These are phyloP conservation scores for Limnephilus lunatus DNA, from an alignment of 2,888 invertebrate species.

Conservation along the genomic window DNA sequence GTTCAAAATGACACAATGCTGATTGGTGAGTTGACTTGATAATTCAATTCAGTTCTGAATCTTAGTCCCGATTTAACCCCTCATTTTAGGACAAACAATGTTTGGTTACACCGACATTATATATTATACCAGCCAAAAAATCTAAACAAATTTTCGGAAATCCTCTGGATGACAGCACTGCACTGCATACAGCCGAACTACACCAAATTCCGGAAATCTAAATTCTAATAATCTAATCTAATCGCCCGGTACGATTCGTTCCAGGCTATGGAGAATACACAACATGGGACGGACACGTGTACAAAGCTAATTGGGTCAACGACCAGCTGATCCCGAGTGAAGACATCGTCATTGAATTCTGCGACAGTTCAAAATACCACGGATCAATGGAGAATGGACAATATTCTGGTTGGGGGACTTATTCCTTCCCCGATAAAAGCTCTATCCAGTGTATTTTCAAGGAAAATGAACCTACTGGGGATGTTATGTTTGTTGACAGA, in stretches of 20 bases:
- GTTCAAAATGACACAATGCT: too few relatives aligned
- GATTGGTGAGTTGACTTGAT: too few relatives aligned
- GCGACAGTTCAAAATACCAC: slow-evolving; percentile 75
- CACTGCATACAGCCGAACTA: neutral
- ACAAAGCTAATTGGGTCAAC: slow-evolving; percentile 77
- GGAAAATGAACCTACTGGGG: slow-evolving; percentile 70
- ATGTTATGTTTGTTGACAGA: slow-evolving; percentile 3
- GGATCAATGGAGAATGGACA: slow-evolving; percentile 75
- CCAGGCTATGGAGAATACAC: slow-evolving; percentile 77
- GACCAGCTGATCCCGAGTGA: slow-evolving; percentile 74
- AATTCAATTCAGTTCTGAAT: too few relatives aligned
- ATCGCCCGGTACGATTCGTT: neutral
- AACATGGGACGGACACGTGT: slow-evolving; percentile 79
- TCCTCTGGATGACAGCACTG: neutral
- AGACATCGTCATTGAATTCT: slow-evolving; percentile 71
- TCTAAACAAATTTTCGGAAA: neutral
- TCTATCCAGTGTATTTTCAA: slow-evolving; percentile 74
- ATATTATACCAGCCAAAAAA: too few relatives aligned
- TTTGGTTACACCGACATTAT: too few relatives aligned
- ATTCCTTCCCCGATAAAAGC: slow-evolving; percentile 76
- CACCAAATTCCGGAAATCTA: neutral
- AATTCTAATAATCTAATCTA: neutral
- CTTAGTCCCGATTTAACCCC: too few relatives aligned
- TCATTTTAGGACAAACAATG: neutral
- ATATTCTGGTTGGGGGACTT: slow-evolving; percentile 75